These are phyloP conservation scores for Panagrolaimus sp. DNA, from an alignment of 1,140 invertebrate genomes.

Conservation along the genomic window DNA sequence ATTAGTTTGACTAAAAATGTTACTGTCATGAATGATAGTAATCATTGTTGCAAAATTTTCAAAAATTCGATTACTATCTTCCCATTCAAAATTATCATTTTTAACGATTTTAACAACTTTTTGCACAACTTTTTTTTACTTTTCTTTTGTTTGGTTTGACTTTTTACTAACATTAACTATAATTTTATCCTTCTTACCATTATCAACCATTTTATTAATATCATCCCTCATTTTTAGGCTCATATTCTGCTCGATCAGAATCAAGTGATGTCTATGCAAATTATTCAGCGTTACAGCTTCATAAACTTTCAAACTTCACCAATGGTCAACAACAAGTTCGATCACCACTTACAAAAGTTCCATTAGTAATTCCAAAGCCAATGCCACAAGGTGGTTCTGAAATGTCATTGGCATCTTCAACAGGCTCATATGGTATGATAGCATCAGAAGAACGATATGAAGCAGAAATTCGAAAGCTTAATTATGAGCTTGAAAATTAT, in stretches of 20 bases:
- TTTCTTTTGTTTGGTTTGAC: neutral
- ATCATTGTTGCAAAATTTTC: no score
- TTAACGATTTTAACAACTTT: no score
- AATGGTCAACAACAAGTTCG: neutral
- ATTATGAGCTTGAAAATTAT: conserved; percentile 34
- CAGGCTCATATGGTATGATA: neutral
- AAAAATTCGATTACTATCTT: no score
- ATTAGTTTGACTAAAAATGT: no score
- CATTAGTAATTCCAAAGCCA: neutral
- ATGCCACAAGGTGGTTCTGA: neutral
- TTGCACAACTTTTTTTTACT: no score
- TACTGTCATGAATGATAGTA: no score
- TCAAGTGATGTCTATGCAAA: conserved; percentile 2
- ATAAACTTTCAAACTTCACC: neutral
- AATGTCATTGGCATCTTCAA: neutral
- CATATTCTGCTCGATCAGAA: neutral
- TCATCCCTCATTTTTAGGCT: neutral
- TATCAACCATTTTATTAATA: neutral
- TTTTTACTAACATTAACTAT: neutral
- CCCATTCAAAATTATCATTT: no score
- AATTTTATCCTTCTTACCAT: neutral
- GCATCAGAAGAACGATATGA: conserved; percentile 30
- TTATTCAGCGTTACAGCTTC: neutral
- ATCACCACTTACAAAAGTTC: neutral
- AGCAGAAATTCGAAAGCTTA: conserved; percentile 33